These are phyloP conservation scores for Plodia interpunctella DNA, from an alignment of 1,140 invertebrate species.

Conservation along the genomic window DNA sequence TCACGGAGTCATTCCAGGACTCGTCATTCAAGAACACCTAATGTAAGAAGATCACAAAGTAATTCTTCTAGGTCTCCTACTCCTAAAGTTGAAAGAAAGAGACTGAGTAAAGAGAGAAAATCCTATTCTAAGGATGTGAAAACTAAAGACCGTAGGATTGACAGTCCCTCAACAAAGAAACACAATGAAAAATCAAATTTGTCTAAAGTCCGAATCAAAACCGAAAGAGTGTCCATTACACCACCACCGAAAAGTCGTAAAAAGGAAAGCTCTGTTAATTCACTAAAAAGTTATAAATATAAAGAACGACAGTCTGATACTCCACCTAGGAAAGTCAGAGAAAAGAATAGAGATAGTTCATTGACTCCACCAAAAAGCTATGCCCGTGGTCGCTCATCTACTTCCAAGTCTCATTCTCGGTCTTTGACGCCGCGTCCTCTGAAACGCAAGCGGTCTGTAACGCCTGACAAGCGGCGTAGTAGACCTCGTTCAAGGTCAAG, in stretches of 20 bases:
- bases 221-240: slow-evolving; percentile 42
- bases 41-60: slow-evolving; percentile 28
- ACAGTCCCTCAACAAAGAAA: slow-evolving; percentile 14
- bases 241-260: slow-evolving; percentile 44
- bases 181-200: slow-evolving; percentile 23
- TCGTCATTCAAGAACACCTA: slow-evolving; percentile 27
- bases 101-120: slow-evolving; percentile 25
- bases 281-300: slow-evolving; percentile 43
- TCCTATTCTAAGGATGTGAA: slow-evolving; percentile 34
- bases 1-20: slow-evolving; percentile 30
- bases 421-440: slow-evolving; percentile 34
- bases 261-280: slow-evolving; percentile 26
- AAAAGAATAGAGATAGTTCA: slow-evolving; percentile 32
- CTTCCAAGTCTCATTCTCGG: slow-evolving; percentile 48
- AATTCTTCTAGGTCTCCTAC: slow-evolving; percentile 36
- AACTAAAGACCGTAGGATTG: slow-evolving; percentile 25
- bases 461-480: slow-evolving; percentile 26
- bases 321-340: slow-evolving; percentile 37
- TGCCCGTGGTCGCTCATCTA: slow-evolving; percentile 43
- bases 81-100: slow-evolving; percentile 19
- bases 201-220: slow-evolving; percentile 36
- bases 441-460: slow-evolving; percentile 36
- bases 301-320: slow-evolving; percentile 35
- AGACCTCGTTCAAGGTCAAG: slow-evolving; percentile 32
- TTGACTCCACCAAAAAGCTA: slow-evolving; percentile 62